Evolutionary conservation across 2,888 invertebrate genomes (phyloP), one percentile per base, ranked within the genome.

Genomic region (Amphipyra tragopoginis): DNA sequence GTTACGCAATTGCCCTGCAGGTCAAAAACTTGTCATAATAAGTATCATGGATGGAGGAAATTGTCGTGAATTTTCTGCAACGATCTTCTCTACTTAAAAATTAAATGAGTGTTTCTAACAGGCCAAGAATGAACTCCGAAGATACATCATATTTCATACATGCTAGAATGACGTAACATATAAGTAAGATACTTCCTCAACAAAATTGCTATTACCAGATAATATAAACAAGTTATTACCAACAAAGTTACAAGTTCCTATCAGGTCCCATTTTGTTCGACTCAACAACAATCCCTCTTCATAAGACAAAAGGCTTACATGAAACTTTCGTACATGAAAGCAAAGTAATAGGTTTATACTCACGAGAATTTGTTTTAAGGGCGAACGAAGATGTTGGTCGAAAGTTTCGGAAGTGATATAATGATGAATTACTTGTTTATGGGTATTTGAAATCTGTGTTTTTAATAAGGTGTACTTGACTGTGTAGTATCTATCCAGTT

Each of bases 241-340:
- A 72, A 61, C 65, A 64, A 68, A 76, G 62, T 70, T 56, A 14
- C 40, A 51, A 59, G 58, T 65, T 70, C 33, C 61, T 70, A 64
- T 76, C 77, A 57, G 40, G 43, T 29, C 54, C 38, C 50, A 13
- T 43, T 65, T 60, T 64, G 67, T 65, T 61, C 40, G 52, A 43
- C 26, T 58, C 43, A 50, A 52, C 49, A 61, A 60, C 57, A 57
- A 62, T 65, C 55, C 53, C 43, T 59, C 58, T 39, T 61, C 42
- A 40, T 62, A 65, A 70, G 57, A 65, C 62, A 62, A 70, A 65
- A 61, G 55, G 62, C 65, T 65, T 48, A 75, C 57, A 53, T 1
- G n/a, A 50, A 75, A 77, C 48, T 77, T 77, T 69, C 47, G 45
- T 40, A 52, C 42, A 43, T 65, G 47, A 53, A 60, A 48, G 45